phyloP scores from a whole-genome alignment of 2,113 vertebrate species.

The Nibea coibor region DNA sequence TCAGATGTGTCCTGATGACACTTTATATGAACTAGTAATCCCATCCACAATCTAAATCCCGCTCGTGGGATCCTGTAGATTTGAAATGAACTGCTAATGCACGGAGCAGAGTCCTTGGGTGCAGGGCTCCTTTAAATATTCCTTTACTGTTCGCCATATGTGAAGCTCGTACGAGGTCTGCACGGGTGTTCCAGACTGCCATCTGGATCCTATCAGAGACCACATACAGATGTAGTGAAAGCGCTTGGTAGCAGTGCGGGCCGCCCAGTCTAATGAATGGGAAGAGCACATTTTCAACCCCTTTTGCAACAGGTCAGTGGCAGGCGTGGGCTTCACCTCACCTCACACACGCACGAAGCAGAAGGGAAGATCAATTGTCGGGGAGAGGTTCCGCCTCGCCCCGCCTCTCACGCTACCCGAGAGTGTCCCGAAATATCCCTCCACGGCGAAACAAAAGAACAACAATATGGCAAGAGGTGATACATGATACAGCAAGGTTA shows the following conservation, averaged over 20 bases:
- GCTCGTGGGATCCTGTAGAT: too few species aligned
- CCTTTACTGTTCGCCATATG: constrained; percentile 89
- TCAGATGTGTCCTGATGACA: too few species aligned
- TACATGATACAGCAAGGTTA: constrained; percentile 80
- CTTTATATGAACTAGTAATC: too few species aligned
- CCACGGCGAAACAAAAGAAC: constrained; percentile 65
- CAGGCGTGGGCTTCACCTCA: constrained; percentile 32
- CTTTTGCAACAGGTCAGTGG: constrained; percentile 38
- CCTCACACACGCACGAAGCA: constrained; percentile 17
- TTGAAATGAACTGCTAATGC: too few species aligned
- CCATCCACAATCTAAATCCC: too few species aligned
- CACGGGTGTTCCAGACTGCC: constrained; percentile 88
- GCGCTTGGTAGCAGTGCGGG: constrained; percentile 26
- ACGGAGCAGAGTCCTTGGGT: constrained; percentile 55
- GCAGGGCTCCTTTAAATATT: constrained; percentile 80
- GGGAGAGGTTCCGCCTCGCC: constrained; percentile 46
- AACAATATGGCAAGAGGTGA: constrained; percentile 56
- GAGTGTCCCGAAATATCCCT: constrained; percentile 67
- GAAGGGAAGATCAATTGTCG: constrained; percentile 33
- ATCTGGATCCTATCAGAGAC: constrained; percentile 92
- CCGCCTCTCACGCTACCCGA: constrained; percentile 52
- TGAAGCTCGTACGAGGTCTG: constrained; percentile 84
- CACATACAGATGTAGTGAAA: constrained; percentile 64
- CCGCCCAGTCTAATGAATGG: constrained; percentile 51
- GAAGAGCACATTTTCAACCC: constrained; percentile 33